phyloP scores from a whole-genome alignment of 1,140 invertebrate genomes.

The Papilio aristodemus region DNA sequence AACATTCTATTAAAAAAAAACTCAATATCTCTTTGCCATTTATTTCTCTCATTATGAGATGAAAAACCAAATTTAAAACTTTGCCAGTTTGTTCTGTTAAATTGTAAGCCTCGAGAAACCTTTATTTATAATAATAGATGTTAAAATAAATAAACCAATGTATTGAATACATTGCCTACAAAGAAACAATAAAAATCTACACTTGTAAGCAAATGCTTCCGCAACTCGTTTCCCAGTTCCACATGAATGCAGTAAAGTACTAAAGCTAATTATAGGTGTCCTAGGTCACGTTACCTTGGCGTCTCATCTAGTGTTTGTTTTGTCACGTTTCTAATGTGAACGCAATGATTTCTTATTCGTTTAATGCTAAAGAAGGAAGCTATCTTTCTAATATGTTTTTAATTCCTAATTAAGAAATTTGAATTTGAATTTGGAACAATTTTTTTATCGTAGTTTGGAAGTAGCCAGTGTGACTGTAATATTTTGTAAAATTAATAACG shows the following conservation, averaged over 20 bases:
- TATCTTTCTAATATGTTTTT: neutral
- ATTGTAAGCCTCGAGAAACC: too few species aligned
- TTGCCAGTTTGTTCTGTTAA: too few species aligned
- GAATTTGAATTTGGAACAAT: neutral
- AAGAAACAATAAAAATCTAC: neutral
- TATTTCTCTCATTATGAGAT: too few species aligned
- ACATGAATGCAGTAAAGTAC: conserved; percentile 10
- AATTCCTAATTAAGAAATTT: neutral
- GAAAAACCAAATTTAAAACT: too few species aligned
- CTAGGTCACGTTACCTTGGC: conserved; percentile 27
- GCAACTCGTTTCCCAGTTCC: conserved; percentile 36
- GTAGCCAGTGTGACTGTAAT: neutral
- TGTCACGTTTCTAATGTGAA: conserved; percentile 7
- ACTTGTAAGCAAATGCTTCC: conserved; percentile 32
- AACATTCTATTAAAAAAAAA: too few species aligned
- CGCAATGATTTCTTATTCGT: neutral
- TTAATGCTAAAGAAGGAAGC: neutral
- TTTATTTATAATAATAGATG: too few species aligned
- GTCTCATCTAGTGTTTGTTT: conserved; percentile 33
- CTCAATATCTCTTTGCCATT: too few species aligned
- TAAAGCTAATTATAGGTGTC: conserved; percentile 25
- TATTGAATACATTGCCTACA: neutral
- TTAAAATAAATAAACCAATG: too few species aligned
- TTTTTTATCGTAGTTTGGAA: neutral
- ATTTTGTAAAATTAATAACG: neutral